Evolutionary conservation across 2,113 vertebrate genomes (phyloP).

Genomic region (Ictidomys tridecemlineatus): DNA sequence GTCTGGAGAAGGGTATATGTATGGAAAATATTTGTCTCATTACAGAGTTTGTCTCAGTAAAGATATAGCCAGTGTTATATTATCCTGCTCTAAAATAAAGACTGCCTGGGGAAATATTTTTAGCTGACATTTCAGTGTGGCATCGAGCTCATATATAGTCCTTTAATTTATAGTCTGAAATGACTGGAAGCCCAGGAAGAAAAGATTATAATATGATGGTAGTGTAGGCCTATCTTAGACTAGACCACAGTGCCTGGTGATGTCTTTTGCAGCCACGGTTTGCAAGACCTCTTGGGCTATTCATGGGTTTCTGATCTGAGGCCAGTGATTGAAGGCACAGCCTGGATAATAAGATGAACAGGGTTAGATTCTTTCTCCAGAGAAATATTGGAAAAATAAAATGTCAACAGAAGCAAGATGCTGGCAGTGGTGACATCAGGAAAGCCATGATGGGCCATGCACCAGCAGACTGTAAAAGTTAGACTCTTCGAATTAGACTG

Average conservation of each 20-base stretch:
- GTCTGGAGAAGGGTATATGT: neutral
- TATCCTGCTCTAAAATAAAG: slow-evolving; percentile 68
- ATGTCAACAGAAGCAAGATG: neutral
- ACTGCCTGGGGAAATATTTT: slow-evolving; percentile 35
- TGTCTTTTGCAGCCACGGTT: neutral
- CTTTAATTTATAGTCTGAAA: slow-evolving; percentile 72
- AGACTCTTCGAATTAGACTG: neutral
- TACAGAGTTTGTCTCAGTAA: neutral
- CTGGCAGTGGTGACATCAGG: neutral
- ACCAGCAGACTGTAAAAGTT: neutral
- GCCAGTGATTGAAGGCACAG: neutral
- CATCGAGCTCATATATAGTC: slow-evolving; percentile 64
- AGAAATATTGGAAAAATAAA: neutral
- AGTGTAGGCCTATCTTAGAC: neutral
- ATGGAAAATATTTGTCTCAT: slow-evolving; percentile 46
- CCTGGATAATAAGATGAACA: neutral
- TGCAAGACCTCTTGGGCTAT: neutral
- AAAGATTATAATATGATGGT: slow-evolving; percentile 3
- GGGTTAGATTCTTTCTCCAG: neutral
- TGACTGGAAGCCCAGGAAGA: slow-evolving; percentile 44
- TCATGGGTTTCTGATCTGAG: neutral
- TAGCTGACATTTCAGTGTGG: slow-evolving; percentile 54
- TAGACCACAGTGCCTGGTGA: neutral
- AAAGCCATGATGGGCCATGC: neutral
- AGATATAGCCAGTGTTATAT: neutral